phyloP scores from a whole-genome alignment of 2,797 vertebrate species.

The Danionella dracula region DNA sequence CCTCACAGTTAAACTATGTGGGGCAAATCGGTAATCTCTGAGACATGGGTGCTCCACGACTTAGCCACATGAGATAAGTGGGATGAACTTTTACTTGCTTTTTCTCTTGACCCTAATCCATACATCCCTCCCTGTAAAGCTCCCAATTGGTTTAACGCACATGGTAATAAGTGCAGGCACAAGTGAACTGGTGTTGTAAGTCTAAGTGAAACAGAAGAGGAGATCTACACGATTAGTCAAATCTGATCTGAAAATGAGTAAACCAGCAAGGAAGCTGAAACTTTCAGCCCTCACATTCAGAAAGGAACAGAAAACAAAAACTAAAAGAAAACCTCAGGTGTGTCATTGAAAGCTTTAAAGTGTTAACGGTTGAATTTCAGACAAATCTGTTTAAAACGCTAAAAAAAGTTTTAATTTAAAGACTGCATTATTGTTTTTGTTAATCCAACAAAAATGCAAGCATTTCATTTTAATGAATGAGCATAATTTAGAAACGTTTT shows the following conservation, averaged over 20 bases:
- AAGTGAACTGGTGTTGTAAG: background rate
- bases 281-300: no score
- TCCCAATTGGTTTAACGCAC: background rate
- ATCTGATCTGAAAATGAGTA: background rate
- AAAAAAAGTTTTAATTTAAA: no score
- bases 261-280: no score
- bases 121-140: background rate
- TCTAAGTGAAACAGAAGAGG: background rate
- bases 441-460: background rate
- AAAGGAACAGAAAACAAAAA: background rate
- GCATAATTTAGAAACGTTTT: no score
- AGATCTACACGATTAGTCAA: background rate
- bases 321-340: slow-evolving; percentile 18
- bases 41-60: slow-evolving; percentile 1
- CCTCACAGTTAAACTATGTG: background rate
- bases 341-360: background rate
- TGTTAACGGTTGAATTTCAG: background rate
- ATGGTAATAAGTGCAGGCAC: background rate
- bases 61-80: slow-evolving; percentile 40
- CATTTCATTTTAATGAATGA: no score
- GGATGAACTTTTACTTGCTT: slow-evolving; percentile 43
- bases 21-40: background rate
- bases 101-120: slow-evolving; percentile 38
- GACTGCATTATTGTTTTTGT: no score
- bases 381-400: background rate